A percentile compares a stretch with the other conserved stretches of the same genome.
phyloP scores from a whole-genome alignment of 1,140 invertebrate species.

The Drosophila bocqueti region DNA sequence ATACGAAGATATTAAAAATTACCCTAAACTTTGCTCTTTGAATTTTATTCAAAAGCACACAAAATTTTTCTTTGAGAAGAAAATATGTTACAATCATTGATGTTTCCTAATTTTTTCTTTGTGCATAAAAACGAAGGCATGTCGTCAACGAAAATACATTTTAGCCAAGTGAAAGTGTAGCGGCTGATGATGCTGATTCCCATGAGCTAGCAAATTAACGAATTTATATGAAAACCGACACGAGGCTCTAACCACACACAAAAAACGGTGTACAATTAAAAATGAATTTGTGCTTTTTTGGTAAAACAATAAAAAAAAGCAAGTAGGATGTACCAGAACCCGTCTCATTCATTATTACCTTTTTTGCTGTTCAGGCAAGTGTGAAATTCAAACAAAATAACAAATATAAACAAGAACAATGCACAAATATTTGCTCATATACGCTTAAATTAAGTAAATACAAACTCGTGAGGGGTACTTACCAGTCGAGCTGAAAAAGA shows the following conservation, averaged over 20 bases:
- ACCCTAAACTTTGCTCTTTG: background rate
- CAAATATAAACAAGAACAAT: slow-evolving; percentile 45
- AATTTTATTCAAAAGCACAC: background rate
- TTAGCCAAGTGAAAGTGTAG: slow-evolving; percentile 38
- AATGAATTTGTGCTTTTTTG: slow-evolving; percentile 57
- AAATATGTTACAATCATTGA: background rate
- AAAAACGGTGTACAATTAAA: slow-evolving; percentile 57
- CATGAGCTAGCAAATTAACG: slow-evolving; percentile 19
- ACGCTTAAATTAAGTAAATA: slow-evolving; percentile 61
- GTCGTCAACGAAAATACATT: slow-evolving; percentile 17
- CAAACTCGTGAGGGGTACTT: slow-evolving; percentile 58
- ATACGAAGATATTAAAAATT: too few species aligned
- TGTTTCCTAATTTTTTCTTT: background rate
- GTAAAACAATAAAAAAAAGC: slow-evolving; percentile 16
- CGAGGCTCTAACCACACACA: slow-evolving; percentile 33
- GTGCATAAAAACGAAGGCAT: slow-evolving; percentile 1
- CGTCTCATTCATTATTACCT: slow-evolving; percentile 7
- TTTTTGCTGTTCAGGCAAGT: slow-evolving; percentile 38
- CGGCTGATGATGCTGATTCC: slow-evolving; percentile 31
- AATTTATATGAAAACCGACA: slow-evolving; percentile 28
- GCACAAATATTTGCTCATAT: slow-evolving; percentile 78
- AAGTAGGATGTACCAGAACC: slow-evolving; percentile 24
- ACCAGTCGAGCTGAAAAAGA: slow-evolving; percentile 63
- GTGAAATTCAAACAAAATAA: slow-evolving; percentile 43
- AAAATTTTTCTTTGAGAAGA: too few species aligned